A percentile compares a stretch with the other conserved stretches of the same genome.
Evolutionary conservation across 2,888 invertebrate genomes (phyloP).

Genomic region (Stenurella melanura): DNA sequence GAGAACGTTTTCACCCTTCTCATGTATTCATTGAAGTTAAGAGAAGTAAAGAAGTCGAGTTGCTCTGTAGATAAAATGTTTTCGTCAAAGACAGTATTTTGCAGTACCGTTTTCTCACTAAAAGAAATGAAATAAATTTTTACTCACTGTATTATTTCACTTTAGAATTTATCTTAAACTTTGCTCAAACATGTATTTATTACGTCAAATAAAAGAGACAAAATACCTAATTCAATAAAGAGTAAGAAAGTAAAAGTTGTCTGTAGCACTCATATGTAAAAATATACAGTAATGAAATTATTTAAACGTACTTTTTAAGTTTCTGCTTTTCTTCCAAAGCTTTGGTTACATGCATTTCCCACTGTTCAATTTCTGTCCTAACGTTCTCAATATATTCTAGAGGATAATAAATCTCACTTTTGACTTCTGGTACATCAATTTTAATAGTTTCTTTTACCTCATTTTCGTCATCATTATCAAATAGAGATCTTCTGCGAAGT

Average conservation of each 20-base stretch:
- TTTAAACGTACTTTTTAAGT: constrained; percentile 12
- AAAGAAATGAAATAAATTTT: neutral
- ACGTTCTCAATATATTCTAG: constrained; percentile 45
- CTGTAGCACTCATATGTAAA: too few relatives aligned
- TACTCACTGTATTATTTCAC: too few relatives aligned
- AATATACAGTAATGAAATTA: too few relatives aligned
- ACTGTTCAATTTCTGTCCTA: constrained; percentile 44
- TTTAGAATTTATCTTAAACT: neutral
- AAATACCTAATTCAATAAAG: too few relatives aligned
- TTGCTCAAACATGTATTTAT: too few relatives aligned
- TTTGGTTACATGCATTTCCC: constrained; percentile 36
- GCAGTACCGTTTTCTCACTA: constrained; percentile 33
- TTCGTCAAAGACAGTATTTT: constrained; percentile 41
- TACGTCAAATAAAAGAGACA: too few relatives aligned
- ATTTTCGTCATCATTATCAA: constrained; percentile 35
- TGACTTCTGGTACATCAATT: constrained; percentile 37
- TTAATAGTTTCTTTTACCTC: neutral
- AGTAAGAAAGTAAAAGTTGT: too few relatives aligned
- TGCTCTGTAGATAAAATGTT: constrained; percentile 38
- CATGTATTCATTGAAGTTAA: constrained; percentile 41
- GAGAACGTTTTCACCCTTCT: constrained; percentile 34
- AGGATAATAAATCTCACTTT: constrained; percentile 30
- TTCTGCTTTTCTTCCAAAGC: constrained; percentile 36
- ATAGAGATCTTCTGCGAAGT: constrained; percentile 37
- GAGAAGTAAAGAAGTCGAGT: constrained; percentile 38